Percentiles rank a stretch among this genome's conserved stretches.
Evolutionary conservation across 2,113 vertebrate species (phyloP).

Genomic region (Poeciliopsis occidentalis): DNA sequence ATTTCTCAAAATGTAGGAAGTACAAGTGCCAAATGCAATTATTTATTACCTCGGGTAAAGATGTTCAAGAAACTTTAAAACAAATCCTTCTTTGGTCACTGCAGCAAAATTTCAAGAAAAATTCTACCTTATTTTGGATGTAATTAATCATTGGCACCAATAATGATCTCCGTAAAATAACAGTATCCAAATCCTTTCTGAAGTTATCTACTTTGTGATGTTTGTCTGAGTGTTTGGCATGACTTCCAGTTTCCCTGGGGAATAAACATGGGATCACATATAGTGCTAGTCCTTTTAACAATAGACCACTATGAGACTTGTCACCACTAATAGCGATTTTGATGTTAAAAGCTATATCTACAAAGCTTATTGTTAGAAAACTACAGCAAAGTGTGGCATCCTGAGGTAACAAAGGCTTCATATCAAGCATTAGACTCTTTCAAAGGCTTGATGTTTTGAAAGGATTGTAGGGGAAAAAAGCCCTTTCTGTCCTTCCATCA

Average conservation of each 20-base stretch:
- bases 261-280: not conserved
- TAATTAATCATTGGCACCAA: not conserved
- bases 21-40: constrained; percentile 8
- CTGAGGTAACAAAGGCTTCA: too few relatives aligned
- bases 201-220: not conserved
- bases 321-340: not conserved
- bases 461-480: not conserved
- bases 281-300: not conserved
- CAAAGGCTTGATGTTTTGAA: not conserved
- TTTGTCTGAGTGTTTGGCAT: not conserved
- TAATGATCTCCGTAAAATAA: not conserved
- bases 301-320: not conserved
- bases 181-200: not conserved
- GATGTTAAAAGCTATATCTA: not conserved
- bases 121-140: not conserved
- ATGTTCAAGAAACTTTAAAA: not conserved
- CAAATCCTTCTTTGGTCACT: not conserved
- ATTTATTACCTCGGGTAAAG: not conserved
- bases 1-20: constrained; percentile 9
- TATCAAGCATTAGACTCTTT: too few relatives aligned
- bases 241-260: not conserved
- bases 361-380: not conserved
- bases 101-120: not conserved
- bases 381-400: too few relatives aligned
- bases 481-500: not conserved